A percentile compares a stretch with the other conserved stretches of the same genome.
These are phyloP conservation scores for Heliornis fulica DNA, from an alignment of 2,113 vertebrate genomes.

Conservation along the genomic window DNA sequence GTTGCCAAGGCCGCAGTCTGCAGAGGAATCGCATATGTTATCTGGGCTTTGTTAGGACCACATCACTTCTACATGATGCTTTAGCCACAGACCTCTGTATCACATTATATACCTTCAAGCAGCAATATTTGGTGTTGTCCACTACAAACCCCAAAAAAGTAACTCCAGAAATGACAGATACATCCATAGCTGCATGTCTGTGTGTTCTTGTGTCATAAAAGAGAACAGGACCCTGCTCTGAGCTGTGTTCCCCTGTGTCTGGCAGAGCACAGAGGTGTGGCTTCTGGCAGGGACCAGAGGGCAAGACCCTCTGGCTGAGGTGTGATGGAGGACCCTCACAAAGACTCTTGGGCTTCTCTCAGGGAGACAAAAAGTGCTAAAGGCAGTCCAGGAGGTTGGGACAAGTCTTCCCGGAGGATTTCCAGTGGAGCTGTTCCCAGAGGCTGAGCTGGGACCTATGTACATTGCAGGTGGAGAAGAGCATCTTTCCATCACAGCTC, in stretches of 20 bases:
- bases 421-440: neutral
- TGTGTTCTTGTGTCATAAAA: neutral
- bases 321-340: neutral
- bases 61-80: neutral
- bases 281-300: rapidly evolving
- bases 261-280: rapidly evolving
- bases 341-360: neutral
- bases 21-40: neutral
- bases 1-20: neutral
- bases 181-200: neutral
- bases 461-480: neutral
- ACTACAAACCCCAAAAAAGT: neutral
- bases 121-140: neutral
- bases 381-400: neutral
- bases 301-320: neutral
- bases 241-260: neutral
- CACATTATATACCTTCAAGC: neutral
- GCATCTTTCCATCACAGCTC: neutral
- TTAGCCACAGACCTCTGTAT: neutral
- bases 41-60: neutral
- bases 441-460: neutral
- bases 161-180: neutral
- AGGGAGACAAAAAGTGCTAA: rapidly evolving
- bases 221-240: neutral
- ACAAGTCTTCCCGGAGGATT: neutral